Evolutionary conservation across 2,113 vertebrate species (phyloP).

Genomic region (Dolichotis patagonum): DNA sequence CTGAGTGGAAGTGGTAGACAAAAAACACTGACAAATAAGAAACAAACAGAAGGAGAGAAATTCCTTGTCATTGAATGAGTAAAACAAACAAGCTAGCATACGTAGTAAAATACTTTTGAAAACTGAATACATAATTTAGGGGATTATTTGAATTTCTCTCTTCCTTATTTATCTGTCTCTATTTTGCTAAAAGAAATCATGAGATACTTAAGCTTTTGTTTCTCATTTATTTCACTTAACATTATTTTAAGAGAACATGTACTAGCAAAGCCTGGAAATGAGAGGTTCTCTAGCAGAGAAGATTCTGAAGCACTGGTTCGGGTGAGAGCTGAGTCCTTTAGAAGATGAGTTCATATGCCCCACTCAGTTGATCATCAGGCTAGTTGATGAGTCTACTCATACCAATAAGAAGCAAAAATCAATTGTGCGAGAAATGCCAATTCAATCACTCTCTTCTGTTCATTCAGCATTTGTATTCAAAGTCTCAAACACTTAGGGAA

Average conservation of each 20-base stretch:
- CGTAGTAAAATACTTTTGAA: not conserved
- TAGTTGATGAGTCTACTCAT: not conserved
- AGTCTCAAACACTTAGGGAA: not conserved
- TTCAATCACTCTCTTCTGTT: not conserved
- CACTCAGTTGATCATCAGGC: not conserved
- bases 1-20: not conserved
- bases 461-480: not conserved
- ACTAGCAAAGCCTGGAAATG: not conserved
- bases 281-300: not conserved
- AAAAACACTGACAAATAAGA: not conserved
- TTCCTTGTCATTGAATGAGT: not conserved
- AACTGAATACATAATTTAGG: not conserved
- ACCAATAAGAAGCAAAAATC: not conserved
- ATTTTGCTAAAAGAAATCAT: not conserved
- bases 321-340: not conserved
- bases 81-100: not conserved
- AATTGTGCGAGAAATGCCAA: not conserved
- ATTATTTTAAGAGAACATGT: not conserved
- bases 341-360: not conserved
- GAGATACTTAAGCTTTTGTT: not conserved
- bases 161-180: not conserved
- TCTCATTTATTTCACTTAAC: not conserved
- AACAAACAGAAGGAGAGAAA: not conserved
- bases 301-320: not conserved
- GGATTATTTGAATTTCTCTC: not conserved